Evolutionary conservation across 1,140 invertebrate species (phyloP).

Genomic region (Anastrepha obliqua): DNA sequence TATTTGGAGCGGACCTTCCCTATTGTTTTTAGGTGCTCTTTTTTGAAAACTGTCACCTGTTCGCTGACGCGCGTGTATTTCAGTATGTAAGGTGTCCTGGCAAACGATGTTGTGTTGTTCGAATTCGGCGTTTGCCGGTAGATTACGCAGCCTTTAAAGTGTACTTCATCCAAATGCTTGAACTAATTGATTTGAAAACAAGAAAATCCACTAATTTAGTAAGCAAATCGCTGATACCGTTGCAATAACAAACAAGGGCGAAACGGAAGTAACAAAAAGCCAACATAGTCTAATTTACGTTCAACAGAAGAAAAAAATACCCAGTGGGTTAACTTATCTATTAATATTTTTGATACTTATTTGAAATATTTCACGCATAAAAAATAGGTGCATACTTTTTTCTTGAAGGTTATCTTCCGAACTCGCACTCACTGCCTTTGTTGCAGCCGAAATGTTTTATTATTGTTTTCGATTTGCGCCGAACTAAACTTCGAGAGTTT

Average conservation of each 20-base stretch:
- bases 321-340: neutral
- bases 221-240: neutral
- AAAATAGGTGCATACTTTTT: neutral
- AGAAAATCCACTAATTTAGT: too few species aligned
- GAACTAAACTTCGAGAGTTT: constrained; percentile 5
- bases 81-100: too few species aligned
- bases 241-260: neutral
- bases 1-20: too few species aligned
- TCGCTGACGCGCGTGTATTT: too few species aligned
- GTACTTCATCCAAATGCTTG: too few species aligned
- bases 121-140: too few species aligned
- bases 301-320: neutral
- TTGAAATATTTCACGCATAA: neutral
- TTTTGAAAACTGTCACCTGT: too few species aligned
- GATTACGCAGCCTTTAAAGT: too few species aligned
- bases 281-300: neutral
- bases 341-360: neutral
- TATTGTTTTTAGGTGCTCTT: too few species aligned
- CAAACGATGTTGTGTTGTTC: too few species aligned
- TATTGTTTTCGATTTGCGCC: constrained; percentile 10
- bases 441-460: neutral
- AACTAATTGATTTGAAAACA: too few species aligned
- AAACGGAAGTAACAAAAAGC: neutral
- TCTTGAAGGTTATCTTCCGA: constrained; percentile 7
- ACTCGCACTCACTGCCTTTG: neutral